Evolutionary conservation across 2,113 vertebrate genomes (phyloP), one percentile per base, ranked within the genome.

Genomic region (Heterotilapia buettikoferi): DNA sequence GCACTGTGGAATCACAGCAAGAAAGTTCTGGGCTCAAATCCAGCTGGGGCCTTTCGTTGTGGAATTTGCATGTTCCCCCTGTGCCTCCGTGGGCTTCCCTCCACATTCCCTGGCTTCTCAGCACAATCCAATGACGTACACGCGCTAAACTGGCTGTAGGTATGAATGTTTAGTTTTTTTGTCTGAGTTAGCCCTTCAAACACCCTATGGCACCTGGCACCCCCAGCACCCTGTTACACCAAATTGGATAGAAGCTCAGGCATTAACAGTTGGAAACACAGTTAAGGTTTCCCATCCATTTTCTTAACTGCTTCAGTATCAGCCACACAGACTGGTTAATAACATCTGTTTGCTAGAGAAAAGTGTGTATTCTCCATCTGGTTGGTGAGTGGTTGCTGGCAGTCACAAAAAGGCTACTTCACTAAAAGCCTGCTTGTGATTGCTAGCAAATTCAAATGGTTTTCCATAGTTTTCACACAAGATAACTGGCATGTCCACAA

Each of bases 391-490:
- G 71, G 71, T 76, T 47, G 43, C 24, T 76, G 71, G 9, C 43
- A 47, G 40, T 45, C 63, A 68, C 11, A 40, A 21, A 21, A 21
- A 68, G 19, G 33, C 33, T 68, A 21, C 63, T 68, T 21, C 33
- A 40, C 0, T 40, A 68, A 68, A 68, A 68, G 19, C 33, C 63
- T 68, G 33, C 33, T 68, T 68, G 19, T 68, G 33, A 68, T 68
- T 66, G 61, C 61, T 21, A 38, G 0, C 6, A 66, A 66, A 13
- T 38, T 63, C 31, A 66, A 38, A 66, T 38, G 6, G 61, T 66
- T 38, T 66, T 0, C 33, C 19, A n/a, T 66, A 66, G 33, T 66
- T 66, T 21, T 66, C 0, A 66, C 61, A 66, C 12, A 38, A 66
- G 19, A 38, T 66, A 38, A 66, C 33, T 21, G 61, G 33, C 61